phyloP scores from a whole-genome alignment of 2,888 invertebrate genomes.

The Argyresthia albistria region DNA sequence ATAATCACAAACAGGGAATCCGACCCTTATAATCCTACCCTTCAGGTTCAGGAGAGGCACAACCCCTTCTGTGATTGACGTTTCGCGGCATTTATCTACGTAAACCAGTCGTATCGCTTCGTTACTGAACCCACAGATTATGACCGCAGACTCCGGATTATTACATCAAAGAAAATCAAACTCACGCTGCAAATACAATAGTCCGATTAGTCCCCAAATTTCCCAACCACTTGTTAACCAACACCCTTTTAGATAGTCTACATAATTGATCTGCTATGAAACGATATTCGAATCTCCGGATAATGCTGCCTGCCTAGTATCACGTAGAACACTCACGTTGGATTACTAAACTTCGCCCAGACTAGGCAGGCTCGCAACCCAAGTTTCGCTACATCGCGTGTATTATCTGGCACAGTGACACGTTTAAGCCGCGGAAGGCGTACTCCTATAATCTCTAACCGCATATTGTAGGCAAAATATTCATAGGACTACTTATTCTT shows the following conservation, averaged over 20 bases:
- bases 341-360: no score
- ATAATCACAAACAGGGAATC: constrained; percentile 30
- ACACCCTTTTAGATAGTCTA: no score
- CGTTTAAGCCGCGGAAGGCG: constrained; percentile 10
- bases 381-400: background rate
- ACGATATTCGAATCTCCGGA: no score
- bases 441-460: constrained; percentile 32
- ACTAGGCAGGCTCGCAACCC: background rate
- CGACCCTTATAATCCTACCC: constrained; percentile 67
- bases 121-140: constrained; percentile 31
- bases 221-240: no score
- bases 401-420: constrained; percentile 3
- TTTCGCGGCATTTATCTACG: constrained; percentile 45
- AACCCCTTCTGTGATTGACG: constrained; percentile 57
- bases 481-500: constrained; percentile 54
- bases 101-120: constrained; percentile 26
- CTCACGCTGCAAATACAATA: background rate
- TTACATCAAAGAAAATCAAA: constrained; percentile 10
- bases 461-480: constrained; percentile 43
- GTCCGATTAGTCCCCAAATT: no score
- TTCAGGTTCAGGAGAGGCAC: constrained; percentile 51
- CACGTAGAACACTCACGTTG: no score
- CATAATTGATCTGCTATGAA: no score
- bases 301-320: no score
- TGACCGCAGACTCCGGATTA: constrained; percentile 24